Evolutionary conservation across 2,888 invertebrate species (phyloP).

Genomic region (Meiosimyza decipiens): DNA sequence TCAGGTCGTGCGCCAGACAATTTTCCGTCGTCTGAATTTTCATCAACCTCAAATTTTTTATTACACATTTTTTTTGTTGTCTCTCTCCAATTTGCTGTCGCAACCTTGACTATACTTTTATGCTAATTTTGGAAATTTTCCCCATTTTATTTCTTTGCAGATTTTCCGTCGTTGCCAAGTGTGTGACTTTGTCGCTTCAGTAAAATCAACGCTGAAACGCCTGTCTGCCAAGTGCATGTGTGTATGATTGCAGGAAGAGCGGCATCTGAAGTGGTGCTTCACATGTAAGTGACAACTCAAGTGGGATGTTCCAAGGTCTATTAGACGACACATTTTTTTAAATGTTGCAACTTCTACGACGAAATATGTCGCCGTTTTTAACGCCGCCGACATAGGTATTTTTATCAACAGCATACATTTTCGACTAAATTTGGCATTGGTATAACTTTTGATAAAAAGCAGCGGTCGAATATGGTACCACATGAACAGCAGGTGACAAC

Average conservation of each 20-base stretch:
- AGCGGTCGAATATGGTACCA: conserved; percentile 46
- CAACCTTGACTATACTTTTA: conserved; percentile 26
- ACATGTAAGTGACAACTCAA: not conserved
- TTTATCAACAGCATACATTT: not conserved
- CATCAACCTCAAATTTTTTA: not conserved
- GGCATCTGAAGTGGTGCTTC: not conserved
- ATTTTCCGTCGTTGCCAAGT: conserved; percentile 30
- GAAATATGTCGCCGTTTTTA: not conserved
- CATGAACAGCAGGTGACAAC: conserved; percentile 44
- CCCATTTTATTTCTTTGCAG: conserved; percentile 27
- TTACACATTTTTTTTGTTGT: not conserved
- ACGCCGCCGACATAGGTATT: not conserved
- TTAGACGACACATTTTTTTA: conserved; percentile 9
- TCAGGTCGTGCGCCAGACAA: not conserved
- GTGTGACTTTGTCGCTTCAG: not conserved
- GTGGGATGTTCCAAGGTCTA: conserved; percentile 24
- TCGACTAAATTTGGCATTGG: conserved; percentile 29
- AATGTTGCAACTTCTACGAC: conserved; percentile 8
- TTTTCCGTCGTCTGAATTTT: not conserved
- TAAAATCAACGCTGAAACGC: not conserved
- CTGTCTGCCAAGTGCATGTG: not conserved
- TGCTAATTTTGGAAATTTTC: conserved; percentile 31
- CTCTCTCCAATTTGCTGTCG: not conserved
- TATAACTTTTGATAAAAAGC: not conserved
- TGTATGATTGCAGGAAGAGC: not conserved